These are phyloP conservation scores for Sinocyclocheilus rhinocerous DNA, from an alignment of 2,113 vertebrate species.

Conservation along the genomic window DNA sequence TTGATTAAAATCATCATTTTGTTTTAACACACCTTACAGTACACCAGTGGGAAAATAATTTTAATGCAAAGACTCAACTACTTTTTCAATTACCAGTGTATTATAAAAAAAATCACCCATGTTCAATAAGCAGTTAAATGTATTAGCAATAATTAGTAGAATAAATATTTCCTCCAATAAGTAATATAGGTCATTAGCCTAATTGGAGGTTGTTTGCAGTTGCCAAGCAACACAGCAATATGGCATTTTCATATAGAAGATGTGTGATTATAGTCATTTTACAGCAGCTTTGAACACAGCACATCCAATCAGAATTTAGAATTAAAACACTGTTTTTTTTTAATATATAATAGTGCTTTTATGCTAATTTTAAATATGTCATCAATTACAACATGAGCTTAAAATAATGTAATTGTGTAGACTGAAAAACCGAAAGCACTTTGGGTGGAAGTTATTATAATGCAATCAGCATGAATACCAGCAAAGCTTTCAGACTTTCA, in stretches of 20 bases:
- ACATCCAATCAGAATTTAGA: no score
- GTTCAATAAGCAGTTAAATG: not conserved
- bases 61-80: not conserved
- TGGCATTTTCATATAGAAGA: no score
- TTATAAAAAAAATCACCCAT: not conserved
- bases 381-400: not conserved
- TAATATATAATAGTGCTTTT: not conserved
- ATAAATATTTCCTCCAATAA: not conserved
- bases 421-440: not conserved
- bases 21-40: not conserved
- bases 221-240: no score
- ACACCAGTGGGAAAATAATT: not conserved
- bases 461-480: not conserved
- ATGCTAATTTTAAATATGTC: not conserved
- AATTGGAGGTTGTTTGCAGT: not conserved
- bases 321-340: no score
- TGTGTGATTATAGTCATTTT: no score
- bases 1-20: not conserved
- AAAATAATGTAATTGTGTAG: not conserved
- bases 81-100: not conserved
- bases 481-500: slow-evolving; percentile 18
- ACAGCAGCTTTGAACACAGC: no score
- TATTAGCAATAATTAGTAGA: not conserved
- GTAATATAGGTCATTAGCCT: not conserved
- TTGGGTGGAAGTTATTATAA: not conserved